These are phyloP conservation scores for Varanus komodoensis DNA, from an alignment of 2,113 vertebrate genomes.

Conservation along the genomic window DNA sequence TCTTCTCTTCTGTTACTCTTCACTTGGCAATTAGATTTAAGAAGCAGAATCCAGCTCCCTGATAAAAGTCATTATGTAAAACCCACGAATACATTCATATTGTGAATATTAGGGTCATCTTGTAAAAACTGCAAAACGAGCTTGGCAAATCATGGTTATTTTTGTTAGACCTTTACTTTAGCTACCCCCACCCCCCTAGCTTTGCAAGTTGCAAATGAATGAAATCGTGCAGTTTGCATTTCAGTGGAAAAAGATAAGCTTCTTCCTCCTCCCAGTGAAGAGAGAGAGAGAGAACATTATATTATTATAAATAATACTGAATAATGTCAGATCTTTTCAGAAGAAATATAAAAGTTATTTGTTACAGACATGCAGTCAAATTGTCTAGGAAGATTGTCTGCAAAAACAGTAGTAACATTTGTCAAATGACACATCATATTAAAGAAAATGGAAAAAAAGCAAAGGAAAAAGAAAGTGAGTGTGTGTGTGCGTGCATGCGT, in stretches of 20 bases:
- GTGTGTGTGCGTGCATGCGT: too few species aligned
- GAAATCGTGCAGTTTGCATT: constrained; percentile 78
- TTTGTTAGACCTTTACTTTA: constrained; percentile 79
- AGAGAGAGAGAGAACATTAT: constrained; percentile 56
- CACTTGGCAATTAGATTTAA: constrained; percentile 84
- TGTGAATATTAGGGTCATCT: constrained; percentile 82
- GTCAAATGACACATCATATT: constrained; percentile 79
- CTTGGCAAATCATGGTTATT: constrained; percentile 77
- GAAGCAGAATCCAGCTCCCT: constrained; percentile 80
- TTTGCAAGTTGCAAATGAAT: constrained; percentile 66
- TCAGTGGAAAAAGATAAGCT: constrained; percentile 81
- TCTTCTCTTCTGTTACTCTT: constrained; percentile 79
- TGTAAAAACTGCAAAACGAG: constrained; percentile 80
- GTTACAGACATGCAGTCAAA: constrained; percentile 77
- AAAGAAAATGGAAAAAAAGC: constrained; percentile 70
- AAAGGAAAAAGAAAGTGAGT: constrained; percentile 55
- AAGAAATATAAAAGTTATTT: constrained; percentile 80
- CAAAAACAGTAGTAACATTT: constrained; percentile 82
- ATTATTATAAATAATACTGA: constrained; percentile 84
- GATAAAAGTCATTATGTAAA: constrained; percentile 86
- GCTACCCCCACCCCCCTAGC: constrained; percentile 34
- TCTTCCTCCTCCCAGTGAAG: constrained; percentile 73
- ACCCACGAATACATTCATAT: constrained; percentile 82
- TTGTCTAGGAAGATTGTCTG: constrained; percentile 76
- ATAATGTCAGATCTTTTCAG: constrained; percentile 77